Conservation (phyloP, 2,888 invertebrate species). For the Sinelater perroti region DNA sequence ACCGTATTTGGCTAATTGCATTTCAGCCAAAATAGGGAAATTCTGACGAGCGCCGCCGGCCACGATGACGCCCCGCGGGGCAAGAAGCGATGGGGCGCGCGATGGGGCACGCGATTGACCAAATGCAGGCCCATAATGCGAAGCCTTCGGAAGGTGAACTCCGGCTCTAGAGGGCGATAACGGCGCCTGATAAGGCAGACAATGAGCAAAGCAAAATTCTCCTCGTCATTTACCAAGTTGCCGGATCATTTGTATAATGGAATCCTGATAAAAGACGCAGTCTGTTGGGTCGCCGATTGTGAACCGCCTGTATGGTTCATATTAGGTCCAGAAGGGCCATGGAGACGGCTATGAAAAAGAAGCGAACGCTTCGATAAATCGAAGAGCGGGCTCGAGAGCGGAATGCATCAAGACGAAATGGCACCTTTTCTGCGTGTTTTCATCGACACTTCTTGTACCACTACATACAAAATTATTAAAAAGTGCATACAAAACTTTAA, state of each 20-base stretch:
- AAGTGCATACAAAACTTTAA: too few species aligned
- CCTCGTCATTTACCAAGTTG: constrained; percentile 19
- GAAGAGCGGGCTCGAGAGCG: too few species aligned
- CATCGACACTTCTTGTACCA: too few species aligned
- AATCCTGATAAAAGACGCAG: constrained; percentile 10
- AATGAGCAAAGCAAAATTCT: constrained; percentile 18
- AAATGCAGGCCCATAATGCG: constrained; percentile 7
- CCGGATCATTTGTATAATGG: constrained; percentile 15
- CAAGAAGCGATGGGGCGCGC: constrained; percentile 10
- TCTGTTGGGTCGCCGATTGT: constrained; percentile 3
- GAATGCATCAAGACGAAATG: too few species aligned
- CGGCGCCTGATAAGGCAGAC: constrained; percentile 16
- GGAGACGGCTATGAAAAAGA: too few species aligned
- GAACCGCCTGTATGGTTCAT: neutral
- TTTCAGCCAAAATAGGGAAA: too few species aligned
- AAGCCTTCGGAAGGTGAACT: constrained; percentile 19
- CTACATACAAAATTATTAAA: too few species aligned
- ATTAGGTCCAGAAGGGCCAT: neutral
- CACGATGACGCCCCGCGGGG: too few species aligned
- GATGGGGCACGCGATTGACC: constrained; percentile 6
- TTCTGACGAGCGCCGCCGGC: too few species aligned
- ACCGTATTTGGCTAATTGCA: too few species aligned
- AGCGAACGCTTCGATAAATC: too few species aligned
- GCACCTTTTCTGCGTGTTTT: too few species aligned
- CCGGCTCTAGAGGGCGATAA: constrained; percentile 11